phyloP scores from a whole-genome alignment of 2,888 invertebrate species.

The Schizaphis graminum region DNA sequence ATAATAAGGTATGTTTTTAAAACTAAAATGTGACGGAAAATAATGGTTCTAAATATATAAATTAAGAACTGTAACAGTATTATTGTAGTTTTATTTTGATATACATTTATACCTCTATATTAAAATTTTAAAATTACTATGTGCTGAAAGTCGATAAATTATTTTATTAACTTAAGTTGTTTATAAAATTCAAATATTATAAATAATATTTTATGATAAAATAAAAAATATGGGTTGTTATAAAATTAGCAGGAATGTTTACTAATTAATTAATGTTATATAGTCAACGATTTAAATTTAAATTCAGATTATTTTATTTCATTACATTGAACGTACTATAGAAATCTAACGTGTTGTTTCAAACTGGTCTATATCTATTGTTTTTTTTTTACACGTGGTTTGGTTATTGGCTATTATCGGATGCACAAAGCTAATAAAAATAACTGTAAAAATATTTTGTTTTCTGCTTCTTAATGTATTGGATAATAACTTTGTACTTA shows the following conservation, averaged over 20 bases:
- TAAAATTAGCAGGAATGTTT: neutral
- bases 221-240: neutral
- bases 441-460: neutral
- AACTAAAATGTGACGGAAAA: neutral
- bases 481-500: neutral
- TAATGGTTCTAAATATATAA: neutral
- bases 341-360: neutral
- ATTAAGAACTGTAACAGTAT: neutral
- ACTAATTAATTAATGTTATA: neutral
- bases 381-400: constrained; percentile 15
- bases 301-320: too few species aligned
- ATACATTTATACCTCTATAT: neutral
- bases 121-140: neutral
- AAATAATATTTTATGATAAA: too few species aligned
- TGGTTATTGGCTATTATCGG: neutral
- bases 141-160: neutral
- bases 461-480: neutral
- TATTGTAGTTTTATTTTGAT: neutral
- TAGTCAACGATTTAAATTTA: neutral
- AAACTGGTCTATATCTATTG: constrained; percentile 18
- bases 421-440: constrained; percentile 53
- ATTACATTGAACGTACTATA: neutral
- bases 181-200: too few species aligned
- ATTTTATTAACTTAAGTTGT: neutral
- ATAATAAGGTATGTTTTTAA: neutral